Evolutionary conservation across 37 sponge, comb jelly and placozoan species (phyloP).

Genomic region (Geodia barretti): DNA sequence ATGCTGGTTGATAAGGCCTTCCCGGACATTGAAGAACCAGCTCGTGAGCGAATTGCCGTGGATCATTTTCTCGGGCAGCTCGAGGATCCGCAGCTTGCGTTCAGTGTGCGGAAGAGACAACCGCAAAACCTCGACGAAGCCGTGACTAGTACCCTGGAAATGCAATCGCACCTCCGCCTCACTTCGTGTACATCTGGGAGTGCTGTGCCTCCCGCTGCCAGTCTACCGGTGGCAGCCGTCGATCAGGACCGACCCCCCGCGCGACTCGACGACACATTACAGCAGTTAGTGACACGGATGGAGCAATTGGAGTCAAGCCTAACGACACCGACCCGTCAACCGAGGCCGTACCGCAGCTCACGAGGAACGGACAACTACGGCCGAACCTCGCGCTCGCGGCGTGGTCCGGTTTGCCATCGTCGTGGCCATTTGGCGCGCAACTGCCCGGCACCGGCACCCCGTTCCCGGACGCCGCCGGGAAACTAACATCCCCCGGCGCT

Average conservation of each 20-base stretch:
- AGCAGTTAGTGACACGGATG: conserved; percentile 11
- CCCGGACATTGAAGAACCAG: conserved; percentile 8
- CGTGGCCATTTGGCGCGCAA: conserved; percentile 25
- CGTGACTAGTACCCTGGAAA: conserved; percentile 17
- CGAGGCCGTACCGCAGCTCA: too few species aligned
- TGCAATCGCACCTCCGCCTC: conserved; percentile 20
- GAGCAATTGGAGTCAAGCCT: conserved; percentile 12
- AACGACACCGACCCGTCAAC: too few species aligned
- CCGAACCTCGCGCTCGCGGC: too few species aligned
- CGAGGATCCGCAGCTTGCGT: conserved; percentile 12
- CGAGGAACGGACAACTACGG: too few species aligned
- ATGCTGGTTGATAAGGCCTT: conserved; percentile 30
- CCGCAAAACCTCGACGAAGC: conserved; percentile 12
- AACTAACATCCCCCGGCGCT: conserved; percentile 21
- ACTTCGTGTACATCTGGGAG: too few species aligned
- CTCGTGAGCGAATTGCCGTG: conserved; percentile 19
- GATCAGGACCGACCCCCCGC: too few species aligned
- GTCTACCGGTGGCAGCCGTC: too few species aligned
- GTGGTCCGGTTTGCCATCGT: too few species aligned
- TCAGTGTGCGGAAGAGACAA: conserved; percentile 12
- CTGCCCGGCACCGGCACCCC: conserved; percentile 1
- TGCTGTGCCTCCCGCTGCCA: too few species aligned
- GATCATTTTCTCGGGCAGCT: conserved; percentile 9
- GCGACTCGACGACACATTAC: conserved; percentile 11
- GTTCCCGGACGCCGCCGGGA: too few species aligned